phyloP scores from a whole-genome alignment of 2,888 invertebrate genomes.

The Drosophila pseudotakahashii region DNA sequence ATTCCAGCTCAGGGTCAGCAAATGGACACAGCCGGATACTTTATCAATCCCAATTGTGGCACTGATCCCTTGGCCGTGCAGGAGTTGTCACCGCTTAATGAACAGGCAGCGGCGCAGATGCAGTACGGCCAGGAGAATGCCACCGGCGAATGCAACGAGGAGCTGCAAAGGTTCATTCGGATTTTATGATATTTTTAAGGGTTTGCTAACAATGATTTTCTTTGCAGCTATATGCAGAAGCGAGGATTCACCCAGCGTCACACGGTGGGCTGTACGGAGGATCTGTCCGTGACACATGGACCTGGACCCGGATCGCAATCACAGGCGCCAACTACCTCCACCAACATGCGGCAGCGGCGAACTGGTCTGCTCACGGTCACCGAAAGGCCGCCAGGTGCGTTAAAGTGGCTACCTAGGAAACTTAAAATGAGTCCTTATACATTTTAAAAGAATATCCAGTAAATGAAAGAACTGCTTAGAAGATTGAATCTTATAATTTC shows the following conservation, averaged over 20 bases:
- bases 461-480: neutral
- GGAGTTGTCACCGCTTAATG: conserved; percentile 62
- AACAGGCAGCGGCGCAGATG: conserved; percentile 64
- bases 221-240: conserved; percentile 89
- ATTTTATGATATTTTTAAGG: neutral
- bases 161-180: conserved; percentile 81
- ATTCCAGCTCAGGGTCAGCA: conserved; percentile 57
- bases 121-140: conserved; percentile 59
- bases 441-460: neutral
- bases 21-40: conserved; percentile 70
- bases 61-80: conserved; percentile 46
- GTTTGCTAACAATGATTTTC: neutral
- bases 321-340: conserved; percentile 59
- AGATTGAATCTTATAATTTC: too few species aligned
- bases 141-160: conserved; percentile 83
- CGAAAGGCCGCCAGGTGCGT: conserved; percentile 93
- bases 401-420: neutral
- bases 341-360: conserved; percentile 88
- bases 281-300: conserved; percentile 83
- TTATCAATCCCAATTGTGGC: conserved; percentile 67
- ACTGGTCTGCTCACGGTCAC: conserved; percentile 94
- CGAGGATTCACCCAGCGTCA: conserved; percentile 90
- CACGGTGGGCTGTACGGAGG: conserved; percentile 91
- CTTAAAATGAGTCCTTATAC: neutral
- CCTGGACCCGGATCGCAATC: conserved; percentile 46